These are phyloP conservation scores for Meandrina meandrites DNA, from an alignment of 92 coral and sea anemone genomes.

Conservation along the genomic window DNA sequence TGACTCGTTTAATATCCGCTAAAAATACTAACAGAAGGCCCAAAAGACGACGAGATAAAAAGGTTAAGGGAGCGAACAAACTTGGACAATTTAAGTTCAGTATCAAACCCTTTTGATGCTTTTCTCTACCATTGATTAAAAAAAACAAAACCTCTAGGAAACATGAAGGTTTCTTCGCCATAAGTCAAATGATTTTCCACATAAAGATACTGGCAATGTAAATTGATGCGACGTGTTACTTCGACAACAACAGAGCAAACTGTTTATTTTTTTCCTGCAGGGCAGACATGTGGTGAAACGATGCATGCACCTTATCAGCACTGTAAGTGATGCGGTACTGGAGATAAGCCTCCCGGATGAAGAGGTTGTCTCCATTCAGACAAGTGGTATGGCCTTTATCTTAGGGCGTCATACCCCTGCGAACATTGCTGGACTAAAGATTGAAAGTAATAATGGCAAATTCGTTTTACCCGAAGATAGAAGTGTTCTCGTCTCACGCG, in stretches of 20 bases:
- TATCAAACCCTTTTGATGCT: no score
- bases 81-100: no score
- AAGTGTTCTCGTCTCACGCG: neutral
- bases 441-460: neutral
- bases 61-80: no score
- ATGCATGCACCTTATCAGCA: neutral
- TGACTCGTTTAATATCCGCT: no score
- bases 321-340: slow-evolving; percentile 14
- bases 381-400: neutral
- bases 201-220: no score
- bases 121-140: no score
- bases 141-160: no score
- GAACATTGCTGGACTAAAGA: neutral
- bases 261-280: neutral
- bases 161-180: neutral
- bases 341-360: slow-evolving; percentile 17
- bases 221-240: no score
- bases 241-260: no score
- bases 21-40: no score
- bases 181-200: no score
- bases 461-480: neutral
- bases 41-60: no score
- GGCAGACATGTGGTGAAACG: neutral
- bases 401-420: neutral
- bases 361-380: neutral